These are phyloP conservation scores for Harpagifer antarcticus DNA, from an alignment of 2,797 vertebrate species.

Conservation along the genomic window DNA sequence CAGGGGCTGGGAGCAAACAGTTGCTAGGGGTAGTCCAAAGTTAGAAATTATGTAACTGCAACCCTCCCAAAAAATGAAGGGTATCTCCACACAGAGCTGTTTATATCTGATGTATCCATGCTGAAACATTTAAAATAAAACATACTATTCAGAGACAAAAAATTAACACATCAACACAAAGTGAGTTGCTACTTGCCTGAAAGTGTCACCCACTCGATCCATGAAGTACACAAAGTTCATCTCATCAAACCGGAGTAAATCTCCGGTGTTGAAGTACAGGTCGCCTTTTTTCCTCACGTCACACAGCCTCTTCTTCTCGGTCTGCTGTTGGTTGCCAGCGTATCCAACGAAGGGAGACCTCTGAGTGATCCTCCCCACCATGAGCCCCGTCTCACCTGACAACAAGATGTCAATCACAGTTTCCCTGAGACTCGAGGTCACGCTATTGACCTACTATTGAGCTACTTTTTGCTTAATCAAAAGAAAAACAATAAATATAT, in stretches of 20 bases:
- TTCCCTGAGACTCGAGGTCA: neutral
- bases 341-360: conserved; percentile 90
- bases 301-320: conserved; percentile 89
- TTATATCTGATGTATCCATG: neutral
- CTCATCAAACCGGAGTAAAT: conserved; percentile 87
- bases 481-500: too few relatives aligned
- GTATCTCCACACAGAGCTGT: neutral
- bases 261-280: conserved; percentile 92
- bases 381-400: conserved; percentile 89
- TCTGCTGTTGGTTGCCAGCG: conserved; percentile 87
- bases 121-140: neutral
- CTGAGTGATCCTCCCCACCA: conserved; percentile 87
- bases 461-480: too few relatives aligned
- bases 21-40: neutral
- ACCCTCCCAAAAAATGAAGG: neutral
- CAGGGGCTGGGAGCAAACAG: too few relatives aligned
- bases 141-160: neutral
- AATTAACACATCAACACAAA: neutral
- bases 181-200: conserved; percentile 78
- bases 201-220: conserved; percentile 93
- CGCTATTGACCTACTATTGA: neutral
- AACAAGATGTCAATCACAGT: neutral
- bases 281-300: conserved; percentile 91
- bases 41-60: neutral
- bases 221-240: conserved; percentile 93